Evolutionary conservation across 2,888 invertebrate species (phyloP), one percentile per base, ranked within the genome.

Genomic region (Rhaphigaster nebulosa): DNA sequence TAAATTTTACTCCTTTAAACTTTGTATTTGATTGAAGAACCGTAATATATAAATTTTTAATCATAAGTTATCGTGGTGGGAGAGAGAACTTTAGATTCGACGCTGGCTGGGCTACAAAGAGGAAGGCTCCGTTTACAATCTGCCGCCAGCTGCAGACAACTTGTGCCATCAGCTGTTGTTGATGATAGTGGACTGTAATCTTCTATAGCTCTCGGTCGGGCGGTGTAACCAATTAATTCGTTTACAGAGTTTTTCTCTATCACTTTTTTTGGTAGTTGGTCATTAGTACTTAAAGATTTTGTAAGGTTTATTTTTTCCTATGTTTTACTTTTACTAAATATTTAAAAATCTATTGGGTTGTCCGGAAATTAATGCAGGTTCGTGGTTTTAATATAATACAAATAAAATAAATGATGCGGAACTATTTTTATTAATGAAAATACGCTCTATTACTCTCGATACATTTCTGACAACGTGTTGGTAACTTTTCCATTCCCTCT

Each of bases 131-230:
- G 70, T 70, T 70, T 38, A 76, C 38, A 38, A 76, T 38, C 70
- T 20, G 20, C 6, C 70, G 84, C 26, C 84, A 84, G 84, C 84
- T 84, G 84, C 84, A n/a, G 20, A 13, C 84, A 84, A 45, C 45
- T 84, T 84, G 84, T 84, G n/a, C 45, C 84, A 26, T 45, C 84
- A 84, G 84, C 84, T 45, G 84, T 45, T 41, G 80, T 80, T 45
- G 84, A 84, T 84, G 45, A 84, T 76, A 76, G 70, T 38, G 34
- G 5, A 20, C 38, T 76, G 38, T 76, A 76, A 76, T 76, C 34
- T 70, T 70, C 70, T 38, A 0, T 38, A 38, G 38, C 34, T 76
- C 2, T 1, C 8, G 8, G 10, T 76, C 70, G 1, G 0, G 0
- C 70, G 8, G 70, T 34, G 38, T 76, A 38, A 20, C 34, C 70